Evolutionary conservation across 2,888 invertebrate species (phyloP), one percentile per base, ranked within the genome.

Genomic region (Thereva nobilitata): DNA sequence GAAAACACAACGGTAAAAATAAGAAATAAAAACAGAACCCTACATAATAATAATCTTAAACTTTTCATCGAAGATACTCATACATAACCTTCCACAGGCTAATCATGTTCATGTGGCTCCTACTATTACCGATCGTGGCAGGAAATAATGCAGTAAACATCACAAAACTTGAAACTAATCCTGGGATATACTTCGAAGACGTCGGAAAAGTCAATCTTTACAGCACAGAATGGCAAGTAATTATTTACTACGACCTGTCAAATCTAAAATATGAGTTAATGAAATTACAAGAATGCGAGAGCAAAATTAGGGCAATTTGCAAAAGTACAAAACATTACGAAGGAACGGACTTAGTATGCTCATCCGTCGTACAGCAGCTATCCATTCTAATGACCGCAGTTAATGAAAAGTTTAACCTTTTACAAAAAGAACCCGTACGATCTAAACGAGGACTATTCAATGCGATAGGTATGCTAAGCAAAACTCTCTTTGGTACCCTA

Each of bases 201-300:
- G 10, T 45, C 45, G 45, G 45, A 45, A 45, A 45, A 45, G 45
- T 45, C 8, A 9, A n/a, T n/a, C n/a, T n/a, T n/a, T n/a, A n/a
- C n/a, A n/a, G 45, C 45, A 45, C 8, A n/a, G 45, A 45, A 9
- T 45, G 45, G 45, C 45, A 9, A 4, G 6, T 45, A 4, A 45
- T 45, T n/a, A 45, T 45, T 6, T 45, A 45, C n/a, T 45, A 45
- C 4, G 45, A 45, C n/a, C n/a, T 45, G 10, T 9, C 4, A n/a
- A 45, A 45, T 45, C 10, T 45, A n/a, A 9, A 45, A 10, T 45
- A 45, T 45, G 5, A 45, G 5, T 45, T 45, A 45, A 9, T 4
- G 10, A 4, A 10, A 9, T 45, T 45, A 45, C 5, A 45, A 45
- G 45, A 45, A 9, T 45, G 45, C 9, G 6, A 45, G 10, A 45